These are phyloP conservation scores for Leptobrachium ailaonicum DNA, from an alignment of 2,113 vertebrate genomes.

Conservation along the genomic window DNA sequence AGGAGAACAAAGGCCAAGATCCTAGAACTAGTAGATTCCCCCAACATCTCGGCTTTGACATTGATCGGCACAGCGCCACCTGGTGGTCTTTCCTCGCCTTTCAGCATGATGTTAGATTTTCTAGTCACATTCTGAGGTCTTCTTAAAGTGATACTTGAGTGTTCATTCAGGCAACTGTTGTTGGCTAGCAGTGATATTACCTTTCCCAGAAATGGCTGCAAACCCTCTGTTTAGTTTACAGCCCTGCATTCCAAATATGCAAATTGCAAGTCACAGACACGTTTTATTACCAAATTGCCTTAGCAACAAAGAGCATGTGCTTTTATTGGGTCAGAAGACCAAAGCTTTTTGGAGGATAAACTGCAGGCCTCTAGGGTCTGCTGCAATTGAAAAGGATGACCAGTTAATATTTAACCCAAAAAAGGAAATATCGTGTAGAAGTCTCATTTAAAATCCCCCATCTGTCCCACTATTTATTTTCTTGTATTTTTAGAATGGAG, in stretches of 20 bases:
- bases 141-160: conserved; percentile 48
- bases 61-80: conserved; percentile 96
- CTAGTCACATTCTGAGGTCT: conserved; percentile 36
- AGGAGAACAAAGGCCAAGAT: conserved; percentile 78
- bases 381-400: conserved; percentile 62
- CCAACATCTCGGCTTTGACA: conserved; percentile 89
- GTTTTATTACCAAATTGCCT: conserved; percentile 93
- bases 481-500: background rate
- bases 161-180: conserved; percentile 53
- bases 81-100: conserved; percentile 71
- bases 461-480: conserved; percentile 19
- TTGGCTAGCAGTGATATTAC: conserved; percentile 65
- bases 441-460: conserved; percentile 49
- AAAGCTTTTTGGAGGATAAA: conserved; percentile 78
- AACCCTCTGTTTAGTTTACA: conserved; percentile 86
- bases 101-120: conserved; percentile 30
- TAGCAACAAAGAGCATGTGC: conserved; percentile 87
- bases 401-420: conserved; percentile 76
- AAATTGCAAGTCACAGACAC: conserved; percentile 81
- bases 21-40: conserved; percentile 56
- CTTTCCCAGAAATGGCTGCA: conserved; percentile 80
- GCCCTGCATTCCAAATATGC: conserved; percentile 79
- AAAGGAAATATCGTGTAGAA: conserved; percentile 66
- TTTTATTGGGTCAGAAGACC: conserved; percentile 92
- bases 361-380: conserved; percentile 71